Percentiles rank a stretch among this genome's conserved stretches.
These are phyloP conservation scores for Bombus superbus DNA, from an alignment of 1,140 invertebrate species.

Conservation along the genomic window DNA sequence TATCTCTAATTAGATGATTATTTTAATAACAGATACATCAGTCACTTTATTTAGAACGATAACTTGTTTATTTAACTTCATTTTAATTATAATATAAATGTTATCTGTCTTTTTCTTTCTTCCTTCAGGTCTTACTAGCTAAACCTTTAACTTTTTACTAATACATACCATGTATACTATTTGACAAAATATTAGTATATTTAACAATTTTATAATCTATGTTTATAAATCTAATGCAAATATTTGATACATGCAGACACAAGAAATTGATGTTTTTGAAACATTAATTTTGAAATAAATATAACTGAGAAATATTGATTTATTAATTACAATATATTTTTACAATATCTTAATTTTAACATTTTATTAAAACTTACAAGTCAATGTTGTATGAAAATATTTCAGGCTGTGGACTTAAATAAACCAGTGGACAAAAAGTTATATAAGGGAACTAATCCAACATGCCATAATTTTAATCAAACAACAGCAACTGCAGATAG, in stretches of 20 bases:
- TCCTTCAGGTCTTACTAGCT: not conserved
- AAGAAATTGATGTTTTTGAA: not conserved
- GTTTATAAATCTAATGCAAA: not conserved
- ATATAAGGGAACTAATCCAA: slow-evolving; percentile 99
- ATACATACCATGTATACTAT: not conserved
- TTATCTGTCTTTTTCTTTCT: not conserved
- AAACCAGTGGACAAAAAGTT: slow-evolving; percentile 98
- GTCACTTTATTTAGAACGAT: not conserved
- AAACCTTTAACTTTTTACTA: not conserved
- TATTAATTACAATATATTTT: not conserved
- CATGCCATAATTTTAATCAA: slow-evolving; percentile 99
- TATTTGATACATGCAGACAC: not conserved
- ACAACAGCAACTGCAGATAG: slow-evolving; percentile 91
- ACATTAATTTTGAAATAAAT: not conserved
- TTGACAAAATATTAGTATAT: not conserved
- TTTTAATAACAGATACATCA: too few relatives aligned
- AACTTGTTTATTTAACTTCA: not conserved
- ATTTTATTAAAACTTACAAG: slow-evolving; percentile 9
- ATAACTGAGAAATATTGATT: not conserved
- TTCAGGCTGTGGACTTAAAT: slow-evolving; percentile 94
- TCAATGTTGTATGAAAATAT: slow-evolving; percentile 51
- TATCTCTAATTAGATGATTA: not conserved
- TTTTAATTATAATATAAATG: not conserved
- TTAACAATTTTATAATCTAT: not conserved
- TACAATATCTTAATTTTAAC: not conserved